These are phyloP conservation scores for Brachionus calyciflorus DNA, from an alignment of 1,140 invertebrate species.

Conservation along the genomic window DNA sequence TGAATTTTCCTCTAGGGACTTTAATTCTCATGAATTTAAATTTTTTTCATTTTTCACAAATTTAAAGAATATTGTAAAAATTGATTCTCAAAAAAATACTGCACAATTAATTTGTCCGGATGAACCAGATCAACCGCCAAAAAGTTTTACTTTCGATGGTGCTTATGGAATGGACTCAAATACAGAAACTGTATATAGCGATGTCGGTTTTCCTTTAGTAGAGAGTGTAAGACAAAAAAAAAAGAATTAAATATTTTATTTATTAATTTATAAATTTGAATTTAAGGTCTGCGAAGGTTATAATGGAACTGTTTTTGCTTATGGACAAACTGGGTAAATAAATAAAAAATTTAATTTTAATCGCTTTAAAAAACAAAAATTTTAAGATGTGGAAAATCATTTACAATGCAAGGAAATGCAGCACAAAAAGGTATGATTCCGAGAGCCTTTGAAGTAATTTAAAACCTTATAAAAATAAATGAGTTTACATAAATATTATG, in stretches of 20 bases:
- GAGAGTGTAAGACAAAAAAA: constrained; percentile 63
- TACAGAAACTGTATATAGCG: constrained; percentile 69
- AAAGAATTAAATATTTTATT: background rate
- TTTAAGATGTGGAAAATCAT: constrained; percentile 61
- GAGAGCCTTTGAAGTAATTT: constrained; percentile 61
- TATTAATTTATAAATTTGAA: constrained; percentile 54
- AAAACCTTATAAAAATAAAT: too few species aligned
- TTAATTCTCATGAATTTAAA: too few species aligned
- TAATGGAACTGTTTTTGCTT: constrained; percentile 67
- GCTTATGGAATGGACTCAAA: constrained; percentile 66
- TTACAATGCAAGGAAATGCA: constrained; percentile 66
- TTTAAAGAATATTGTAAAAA: constrained; percentile 70
- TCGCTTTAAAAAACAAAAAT: background rate
- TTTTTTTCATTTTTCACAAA: constrained; percentile 28
- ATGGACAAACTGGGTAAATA: constrained; percentile 63
- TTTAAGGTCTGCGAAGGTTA: constrained; percentile 68
- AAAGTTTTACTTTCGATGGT: constrained; percentile 75
- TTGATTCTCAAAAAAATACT: constrained; percentile 66
- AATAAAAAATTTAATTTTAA: background rate
- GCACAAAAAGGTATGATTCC: constrained; percentile 76
- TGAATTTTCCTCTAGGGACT: too few species aligned
- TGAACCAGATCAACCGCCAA: constrained; percentile 66
- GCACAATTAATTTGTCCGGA: constrained; percentile 65
- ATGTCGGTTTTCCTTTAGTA: constrained; percentile 69
- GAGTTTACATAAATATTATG: too few species aligned